These are phyloP conservation scores for Probaryconus sp. DNA, from an alignment of 1,140 invertebrate genomes.

Conservation along the genomic window DNA sequence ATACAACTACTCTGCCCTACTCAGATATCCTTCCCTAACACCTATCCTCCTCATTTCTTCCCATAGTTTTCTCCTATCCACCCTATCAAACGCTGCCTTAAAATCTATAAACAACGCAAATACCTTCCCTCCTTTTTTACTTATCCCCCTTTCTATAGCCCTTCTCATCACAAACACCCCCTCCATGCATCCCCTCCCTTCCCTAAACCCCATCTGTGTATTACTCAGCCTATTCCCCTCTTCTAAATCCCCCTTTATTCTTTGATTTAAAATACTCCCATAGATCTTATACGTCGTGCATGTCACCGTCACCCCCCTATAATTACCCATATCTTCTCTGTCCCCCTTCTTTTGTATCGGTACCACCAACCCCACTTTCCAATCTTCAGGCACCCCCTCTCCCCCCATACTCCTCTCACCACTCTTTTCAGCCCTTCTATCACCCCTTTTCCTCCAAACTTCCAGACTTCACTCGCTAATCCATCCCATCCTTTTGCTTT, in stretches of 20 bases:
- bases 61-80: conserved; percentile 2
- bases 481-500: neutral
- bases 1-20: conserved; percentile 10
- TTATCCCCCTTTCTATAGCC: too few relatives aligned
- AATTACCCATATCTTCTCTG: too few relatives aligned
- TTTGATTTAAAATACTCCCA: too few relatives aligned
- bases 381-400: neutral
- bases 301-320: too few relatives aligned
- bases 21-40: neutral
- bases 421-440: neutral
- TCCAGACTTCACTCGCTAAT: neutral
- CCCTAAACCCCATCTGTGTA: neutral
- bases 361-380: neutral
- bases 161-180: too few relatives aligned
- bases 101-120: too few relatives aligned
- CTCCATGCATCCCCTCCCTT: too few relatives aligned
- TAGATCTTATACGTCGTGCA: too few relatives aligned
- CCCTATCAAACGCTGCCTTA: too few relatives aligned
- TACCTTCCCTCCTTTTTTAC: too few relatives aligned
- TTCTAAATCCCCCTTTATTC: conserved; percentile 30
- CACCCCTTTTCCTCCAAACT: neutral
- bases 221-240: neutral
- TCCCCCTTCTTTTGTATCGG: conserved; percentile 1
- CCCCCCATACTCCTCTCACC: too few relatives aligned
- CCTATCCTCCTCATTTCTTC: neutral